phyloP scores from a whole-genome alignment of 2,797 vertebrate species.

The Galaxias olidus region DNA sequence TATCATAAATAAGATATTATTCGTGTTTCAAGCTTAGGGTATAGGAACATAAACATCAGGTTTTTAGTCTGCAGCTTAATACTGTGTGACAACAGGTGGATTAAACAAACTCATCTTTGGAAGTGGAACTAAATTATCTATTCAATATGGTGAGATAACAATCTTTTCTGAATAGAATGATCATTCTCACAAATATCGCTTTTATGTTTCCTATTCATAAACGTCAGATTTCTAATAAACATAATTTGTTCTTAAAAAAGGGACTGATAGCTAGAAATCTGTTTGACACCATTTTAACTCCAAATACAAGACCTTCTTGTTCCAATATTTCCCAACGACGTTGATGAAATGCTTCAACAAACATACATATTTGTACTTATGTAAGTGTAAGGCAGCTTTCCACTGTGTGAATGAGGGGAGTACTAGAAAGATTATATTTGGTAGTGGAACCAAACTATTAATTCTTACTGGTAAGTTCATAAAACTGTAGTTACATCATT shows the following conservation, averaged over 20 bases:
- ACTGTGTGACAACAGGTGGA: slow-evolving; percentile 20
- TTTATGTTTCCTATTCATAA: no score
- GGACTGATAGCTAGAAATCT: background rate
- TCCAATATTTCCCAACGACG: background rate
- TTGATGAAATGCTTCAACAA: background rate
- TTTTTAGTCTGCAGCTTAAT: background rate
- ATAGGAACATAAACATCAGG: background rate
- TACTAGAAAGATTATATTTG: slow-evolving; percentile 28
- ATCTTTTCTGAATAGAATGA: background rate
- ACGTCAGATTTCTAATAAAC: background rate
- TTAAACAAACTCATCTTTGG: slow-evolving; percentile 18
- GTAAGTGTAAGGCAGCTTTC: background rate
- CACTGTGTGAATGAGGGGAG: slow-evolving; percentile 21
- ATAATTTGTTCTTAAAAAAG: background rate
- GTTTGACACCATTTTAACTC: background rate
- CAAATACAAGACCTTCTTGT: background rate
- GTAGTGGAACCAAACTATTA: slow-evolving; percentile 17
- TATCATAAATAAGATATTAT: background rate
- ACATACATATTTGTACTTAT: background rate
- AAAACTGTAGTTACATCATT: background rate
- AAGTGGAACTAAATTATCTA: slow-evolving; percentile 19
- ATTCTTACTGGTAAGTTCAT: slow-evolving; percentile 36
- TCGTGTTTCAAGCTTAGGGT: background rate
- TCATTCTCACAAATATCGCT: background rate
- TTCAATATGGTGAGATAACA: slow-evolving; percentile 11